Percentiles rank a stretch among this genome's conserved stretches.
phyloP scores from a whole-genome alignment of 1,140 invertebrate species.

The Physella acuta region DNA sequence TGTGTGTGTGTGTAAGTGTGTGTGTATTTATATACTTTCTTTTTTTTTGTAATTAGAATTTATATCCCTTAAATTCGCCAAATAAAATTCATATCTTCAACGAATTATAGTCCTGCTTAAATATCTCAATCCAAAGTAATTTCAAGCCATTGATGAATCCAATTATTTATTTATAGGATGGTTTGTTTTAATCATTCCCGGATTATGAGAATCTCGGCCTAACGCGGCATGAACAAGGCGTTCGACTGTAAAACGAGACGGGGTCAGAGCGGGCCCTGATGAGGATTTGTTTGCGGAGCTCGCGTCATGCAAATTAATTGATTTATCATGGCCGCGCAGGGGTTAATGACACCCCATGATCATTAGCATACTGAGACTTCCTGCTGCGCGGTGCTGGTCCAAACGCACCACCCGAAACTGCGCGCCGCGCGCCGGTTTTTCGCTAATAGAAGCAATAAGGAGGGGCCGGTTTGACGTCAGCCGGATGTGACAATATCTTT shows the following conservation, averaged over 20 bases:
- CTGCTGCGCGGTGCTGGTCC: slow-evolving; percentile 8
- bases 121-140: no score
- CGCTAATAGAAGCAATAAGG: slow-evolving; percentile 20
- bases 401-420: slow-evolving; percentile 4
- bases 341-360: slow-evolving; percentile 10
- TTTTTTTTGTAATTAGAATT: no score
- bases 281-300: slow-evolving; percentile 5
- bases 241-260: neutral
- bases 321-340: slow-evolving; percentile 14
- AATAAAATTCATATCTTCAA: no score
- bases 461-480: slow-evolving; percentile 9
- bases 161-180: neutral
- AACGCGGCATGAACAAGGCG: neutral
- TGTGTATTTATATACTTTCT: no score
- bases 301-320: slow-evolving; percentile 8
- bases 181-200: neutral
- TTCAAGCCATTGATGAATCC: no score
- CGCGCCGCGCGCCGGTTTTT: slow-evolving; percentile 5
- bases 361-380: slow-evolving; percentile 21
- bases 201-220: neutral
- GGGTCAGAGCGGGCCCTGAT: neutral
- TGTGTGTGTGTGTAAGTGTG: no score
- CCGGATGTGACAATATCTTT: slow-evolving; percentile 23
- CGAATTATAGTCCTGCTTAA: no score
- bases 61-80: no score